Base-by-base conservation (phyloP, 2,888 invertebrate species). In the Meandrusa payeni region DNA sequence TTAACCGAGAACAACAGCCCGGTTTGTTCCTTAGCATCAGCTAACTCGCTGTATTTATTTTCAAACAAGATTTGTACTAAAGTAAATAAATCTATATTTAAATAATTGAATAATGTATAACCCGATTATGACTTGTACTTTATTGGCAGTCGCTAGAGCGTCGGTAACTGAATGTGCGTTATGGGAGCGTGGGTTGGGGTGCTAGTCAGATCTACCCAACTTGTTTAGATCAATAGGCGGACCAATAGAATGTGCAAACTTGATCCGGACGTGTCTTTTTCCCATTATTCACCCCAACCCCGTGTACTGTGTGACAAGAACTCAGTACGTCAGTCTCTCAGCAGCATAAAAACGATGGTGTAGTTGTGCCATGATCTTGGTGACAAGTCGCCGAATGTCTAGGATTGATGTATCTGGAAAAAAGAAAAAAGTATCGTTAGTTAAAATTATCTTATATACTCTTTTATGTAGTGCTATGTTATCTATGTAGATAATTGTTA, bases 91-190 rank as follows among this genome's bases (percentile, higher is more conserved):
- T 72, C 80, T 83, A 79, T 68, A 65, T 77, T 69, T 80, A 82
- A 77, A 75, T 78, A 77, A 66, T 67, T 69, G 76, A 67, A 69
- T 61, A 43, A 32, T 38, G 37, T 65, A 62, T 73, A 78, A 85
- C 81, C 81, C 80, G 82, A 72, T 43, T 76, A 76, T 83, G 85
- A 85, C 85, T 87, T 87, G 86, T 87, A 87, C 86, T 87, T 77
- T 81, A 78, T 85, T 82, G 85, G 85, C 82, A 78, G 79, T 76
- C 80, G 85, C 83, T 76, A 72, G 76, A 71, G 86, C 83, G 81
- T 79, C 77, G 86, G 86, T 85, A 85, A 86, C 86, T 86, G 77
- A 62, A 61, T 62, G 68, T 64, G 56, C 50, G 61, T 52, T 54
- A 60, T 50, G 48, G 57, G 60, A 60, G 61, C 55, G 64, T 56